Evolutionary conservation across 2,888 invertebrate species (phyloP).

Genomic region (Thysanoteuthis rhombus): DNA sequence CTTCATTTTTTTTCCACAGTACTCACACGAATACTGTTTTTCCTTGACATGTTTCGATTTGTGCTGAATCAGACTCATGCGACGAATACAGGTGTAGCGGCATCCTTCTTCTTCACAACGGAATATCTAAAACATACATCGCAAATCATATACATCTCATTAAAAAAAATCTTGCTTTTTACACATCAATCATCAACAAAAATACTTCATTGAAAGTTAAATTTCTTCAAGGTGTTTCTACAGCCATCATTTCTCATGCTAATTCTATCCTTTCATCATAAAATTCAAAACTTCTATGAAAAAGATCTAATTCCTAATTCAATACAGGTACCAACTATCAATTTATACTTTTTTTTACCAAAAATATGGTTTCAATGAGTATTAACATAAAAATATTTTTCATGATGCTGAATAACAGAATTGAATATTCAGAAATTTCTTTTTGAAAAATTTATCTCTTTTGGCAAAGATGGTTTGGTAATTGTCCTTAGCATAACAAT

Average conservation of each 20-base stretch:
- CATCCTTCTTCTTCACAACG: slow-evolving; percentile 31
- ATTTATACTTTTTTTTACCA: too few species aligned
- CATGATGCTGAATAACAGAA: too few species aligned
- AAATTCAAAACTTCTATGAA: too few species aligned
- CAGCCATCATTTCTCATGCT: too few species aligned
- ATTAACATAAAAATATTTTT: too few species aligned
- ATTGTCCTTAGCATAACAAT: too few species aligned
- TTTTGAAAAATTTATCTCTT: too few species aligned
- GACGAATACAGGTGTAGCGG: slow-evolving; percentile 31
- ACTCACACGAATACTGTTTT: slow-evolving; percentile 34
- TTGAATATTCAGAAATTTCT: too few species aligned
- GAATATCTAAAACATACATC: slow-evolving; percentile 15
- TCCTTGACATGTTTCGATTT: slow-evolving; percentile 32
- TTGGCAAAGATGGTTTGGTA: too few species aligned
- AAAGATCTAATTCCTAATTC: too few species aligned
- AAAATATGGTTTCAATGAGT: too few species aligned
- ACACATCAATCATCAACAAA: background rate
- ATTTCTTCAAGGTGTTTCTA: background rate
- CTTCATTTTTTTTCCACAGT: slow-evolving; percentile 34
- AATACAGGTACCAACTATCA: too few species aligned
- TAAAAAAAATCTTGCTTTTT: background rate
- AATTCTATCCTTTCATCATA: background rate
- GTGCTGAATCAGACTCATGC: slow-evolving; percentile 32
- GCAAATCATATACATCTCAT: background rate
- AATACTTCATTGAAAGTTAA: background rate